Percentiles rank a stretch among this genome's conserved stretches.
Conservation (phyloP, 2,797 vertebrate species). For the Pantherophis alleghaniensis region DNA sequence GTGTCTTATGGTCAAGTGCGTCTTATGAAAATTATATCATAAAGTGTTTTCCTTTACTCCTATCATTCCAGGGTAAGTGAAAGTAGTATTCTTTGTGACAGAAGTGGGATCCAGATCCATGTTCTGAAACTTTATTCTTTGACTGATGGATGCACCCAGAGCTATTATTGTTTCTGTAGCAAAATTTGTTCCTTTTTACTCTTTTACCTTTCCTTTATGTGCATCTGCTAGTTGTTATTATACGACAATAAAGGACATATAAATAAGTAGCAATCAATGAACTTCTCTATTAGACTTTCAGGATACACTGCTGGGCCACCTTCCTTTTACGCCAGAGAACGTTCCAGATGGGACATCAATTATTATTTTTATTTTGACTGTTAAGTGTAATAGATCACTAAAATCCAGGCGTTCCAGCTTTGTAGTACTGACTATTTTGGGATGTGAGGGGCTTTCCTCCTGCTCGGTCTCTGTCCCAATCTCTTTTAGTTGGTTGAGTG, state of each 20-base stretch:
- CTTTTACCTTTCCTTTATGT: background rate
- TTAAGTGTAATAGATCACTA: background rate
- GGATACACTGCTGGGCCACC: too few species aligned
- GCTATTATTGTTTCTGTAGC: background rate
- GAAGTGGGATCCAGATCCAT: background rate
- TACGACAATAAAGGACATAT: background rate
- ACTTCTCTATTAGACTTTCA: background rate
- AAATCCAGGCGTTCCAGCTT: too few species aligned
- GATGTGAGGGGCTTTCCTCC: background rate
- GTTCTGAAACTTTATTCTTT: background rate
- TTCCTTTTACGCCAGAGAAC: background rate
- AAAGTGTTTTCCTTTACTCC: background rate
- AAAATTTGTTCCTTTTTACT: background rate
- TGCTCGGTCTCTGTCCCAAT: background rate
- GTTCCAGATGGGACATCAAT: background rate
- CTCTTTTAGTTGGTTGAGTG: background rate
- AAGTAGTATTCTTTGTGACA: background rate
- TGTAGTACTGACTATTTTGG: background rate
- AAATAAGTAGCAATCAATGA: background rate
- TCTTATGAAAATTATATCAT: background rate
- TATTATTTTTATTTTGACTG: background rate
- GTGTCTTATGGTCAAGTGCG: too few species aligned
- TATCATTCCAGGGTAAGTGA: background rate
- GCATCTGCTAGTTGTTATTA: background rate
- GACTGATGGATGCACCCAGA: too few species aligned